Percentiles rank a stretch among this genome's conserved stretches.
phyloP scores from a whole-genome alignment of 30 jellyfish, hydroid and myxozoan genomes.

The Aurelia aurita region DNA sequence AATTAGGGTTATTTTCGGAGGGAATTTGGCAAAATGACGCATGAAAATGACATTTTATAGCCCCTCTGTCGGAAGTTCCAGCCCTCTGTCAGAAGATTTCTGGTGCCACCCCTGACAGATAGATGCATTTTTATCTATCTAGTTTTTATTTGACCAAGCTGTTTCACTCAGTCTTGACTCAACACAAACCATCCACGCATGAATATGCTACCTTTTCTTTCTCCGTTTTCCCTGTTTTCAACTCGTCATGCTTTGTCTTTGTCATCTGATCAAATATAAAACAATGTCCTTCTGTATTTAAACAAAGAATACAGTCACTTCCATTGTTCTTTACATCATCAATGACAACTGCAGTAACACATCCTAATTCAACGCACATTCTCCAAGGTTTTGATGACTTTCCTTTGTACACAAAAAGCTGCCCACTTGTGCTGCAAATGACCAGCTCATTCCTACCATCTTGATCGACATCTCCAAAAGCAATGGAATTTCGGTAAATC shows the following conservation, averaged over 20 bases:
- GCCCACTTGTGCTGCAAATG: constrained; percentile 85
- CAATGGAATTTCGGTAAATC: constrained; percentile 77
- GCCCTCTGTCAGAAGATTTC: no score
- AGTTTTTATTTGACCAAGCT: no score
- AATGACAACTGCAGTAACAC: constrained; percentile 54
- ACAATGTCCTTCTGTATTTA: constrained; percentile 68
- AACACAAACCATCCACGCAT: no score
- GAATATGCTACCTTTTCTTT: constrained; percentile 20
- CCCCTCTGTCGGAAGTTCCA: no score
- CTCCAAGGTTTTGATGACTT: constrained; percentile 75
- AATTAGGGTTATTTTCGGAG: no score
- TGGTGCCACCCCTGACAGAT: no score
- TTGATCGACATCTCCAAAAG: constrained; percentile 89
- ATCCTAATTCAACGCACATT: constrained; percentile 62
- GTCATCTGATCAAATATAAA: constrained; percentile 35
- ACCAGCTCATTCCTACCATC: constrained; percentile 89
- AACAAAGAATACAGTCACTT: constrained; percentile 8
- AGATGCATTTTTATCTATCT: no score
- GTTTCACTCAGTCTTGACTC: no score
- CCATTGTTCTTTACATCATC: constrained; percentile 50
- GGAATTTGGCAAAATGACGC: no score
- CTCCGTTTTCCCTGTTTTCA: neutral
- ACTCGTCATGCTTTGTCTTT: neutral
- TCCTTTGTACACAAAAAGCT: constrained; percentile 83
- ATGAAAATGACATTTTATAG: no score